Percentiles rank a stretch among this genome's conserved stretches.
phyloP scores from a whole-genome alignment of 2,888 invertebrate genomes.

The Laspeyria flexula region DNA sequence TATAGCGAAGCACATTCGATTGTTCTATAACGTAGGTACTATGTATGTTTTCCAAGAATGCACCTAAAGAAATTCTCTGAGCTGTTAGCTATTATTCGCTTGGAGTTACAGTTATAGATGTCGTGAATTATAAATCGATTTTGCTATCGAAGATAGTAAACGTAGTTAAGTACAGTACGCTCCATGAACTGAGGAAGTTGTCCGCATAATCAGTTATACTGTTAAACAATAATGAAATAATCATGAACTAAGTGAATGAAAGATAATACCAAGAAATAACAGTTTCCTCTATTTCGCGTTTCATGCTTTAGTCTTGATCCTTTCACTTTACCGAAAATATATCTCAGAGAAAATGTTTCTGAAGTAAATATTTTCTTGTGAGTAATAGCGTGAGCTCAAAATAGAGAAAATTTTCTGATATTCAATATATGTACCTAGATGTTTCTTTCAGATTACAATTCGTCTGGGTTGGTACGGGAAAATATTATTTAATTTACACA shows the following conservation, averaged over 20 bases:
- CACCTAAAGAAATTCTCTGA: conserved; percentile 12
- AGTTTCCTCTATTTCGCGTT: no score
- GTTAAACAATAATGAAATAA: no score
- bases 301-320: background rate
- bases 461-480: conserved; percentile 2
- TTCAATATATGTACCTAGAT: conserved; percentile 2
- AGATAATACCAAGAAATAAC: no score
- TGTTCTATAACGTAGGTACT: conserved; percentile 22
- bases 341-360: background rate
- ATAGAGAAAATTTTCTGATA: conserved; percentile 3
- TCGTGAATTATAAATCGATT: conserved; percentile 7
- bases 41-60: conserved; percentile 11
- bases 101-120: conserved; percentile 10
- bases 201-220: no score
- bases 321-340: conserved; percentile 1
- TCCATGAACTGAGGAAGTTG: background rate
- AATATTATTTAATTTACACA: conserved; percentile 12
- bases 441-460: conserved; percentile 9
- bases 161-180: no score
- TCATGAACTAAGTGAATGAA: no score
- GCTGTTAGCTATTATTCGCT: background rate
- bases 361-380: conserved; percentile 1
- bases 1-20: conserved; percentile 21
- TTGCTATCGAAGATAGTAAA: background rate
- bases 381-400: conserved; percentile 10